Evolutionary conservation across 2,797 vertebrate species (phyloP), one percentile per base, ranked within the genome.

Genomic region (Pseudochirops cupreus): DNA sequence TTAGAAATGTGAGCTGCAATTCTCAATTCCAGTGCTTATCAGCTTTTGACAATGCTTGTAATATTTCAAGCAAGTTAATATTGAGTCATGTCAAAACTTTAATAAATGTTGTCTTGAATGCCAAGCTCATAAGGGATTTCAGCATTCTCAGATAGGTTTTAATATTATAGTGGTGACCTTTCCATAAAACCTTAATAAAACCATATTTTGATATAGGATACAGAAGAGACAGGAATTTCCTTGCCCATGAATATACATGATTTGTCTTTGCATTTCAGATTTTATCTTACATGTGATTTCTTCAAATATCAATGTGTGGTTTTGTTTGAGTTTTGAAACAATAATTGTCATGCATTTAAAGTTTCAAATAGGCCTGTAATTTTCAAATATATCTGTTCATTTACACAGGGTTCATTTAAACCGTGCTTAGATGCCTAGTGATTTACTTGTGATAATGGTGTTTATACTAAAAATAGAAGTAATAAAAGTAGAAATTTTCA

Each of bases 151-250:
- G 46, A 95, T 96, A 98, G 97, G 98, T 98, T 98, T 98, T 98
- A 97, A 97, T 98, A 98, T 98, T 98, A 94, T 93, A 98, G 96
- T 95, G 96, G 87, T 98, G 98, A 98, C 96, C 98, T 98, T 99
- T 98, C 52, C 14, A 96, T 98, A 93, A 94, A 94, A 95, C 98
- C 96, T 98, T 98, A 98, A 98, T 98, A 98, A 98, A 94, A 93
- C 96, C 90, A 95, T 67, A 95, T 92, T 93, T 74, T 94, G 93
- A 95, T 93, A 96, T 93, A 91, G 96, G 94, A 96, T 98, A 96
- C 96, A 95, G 95, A 95, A 96, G 56, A 92, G 89, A 92, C 33
- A 93, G 31, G 90, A 92, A 58, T 94, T 95, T 98, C 97, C 97
- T 97, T 96, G 91, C 94, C 97, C 0, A 0, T 96, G 96, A 91